Base-by-base conservation (phyloP, 2,113 vertebrate species). In the Leuciscus idus region DNA sequence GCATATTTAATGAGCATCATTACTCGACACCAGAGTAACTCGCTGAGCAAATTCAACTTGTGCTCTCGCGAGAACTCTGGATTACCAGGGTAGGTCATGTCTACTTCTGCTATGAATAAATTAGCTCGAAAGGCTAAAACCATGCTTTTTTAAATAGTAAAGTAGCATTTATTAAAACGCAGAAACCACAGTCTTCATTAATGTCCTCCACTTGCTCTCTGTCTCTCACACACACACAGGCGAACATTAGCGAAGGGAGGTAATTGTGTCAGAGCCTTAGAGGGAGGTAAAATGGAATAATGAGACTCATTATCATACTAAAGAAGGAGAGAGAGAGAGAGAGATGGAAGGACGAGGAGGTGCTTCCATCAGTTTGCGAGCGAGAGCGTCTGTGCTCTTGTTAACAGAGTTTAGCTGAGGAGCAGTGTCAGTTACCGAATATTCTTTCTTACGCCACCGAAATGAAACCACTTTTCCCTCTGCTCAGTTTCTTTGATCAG, bases 271-370 rank as follows among this genome's bases (percentile, higher is more conserved):
- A 87, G 75, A 87, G 83, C 78, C 74, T 68, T 70, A 72, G 64
- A 79, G 66, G 85, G 86, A 85, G 86, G 82, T 84, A 84, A 87
- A 75, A 52, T 82, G 73, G 72, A 90, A 86, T 84, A 85, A 90
- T 85, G 86, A 68, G 74, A 23, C 43, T 76, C 52, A 85, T 90
- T 86, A 88, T 83, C 85, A 87, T 85, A 30, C 15, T 62, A 75
- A 78, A 57, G 73, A 64, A 23, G 39, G 48, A 81, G 21, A 66
- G 33, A 12, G 28, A 81, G 26, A 23, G 39, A 33, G 39, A 33
- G 19, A 26, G 72, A 33, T 33, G 46, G 39, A 46, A 50, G 19
- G 61, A 79, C 10, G 28, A 77, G 72, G 72, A 75, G n/a, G 11
- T 26, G 11, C 72, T 48, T 23, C 72, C 39, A 39, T 72, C 68